Evolutionary conservation across 2,797 vertebrate genomes (phyloP).

Genomic region (Cichlasoma orientale): DNA sequence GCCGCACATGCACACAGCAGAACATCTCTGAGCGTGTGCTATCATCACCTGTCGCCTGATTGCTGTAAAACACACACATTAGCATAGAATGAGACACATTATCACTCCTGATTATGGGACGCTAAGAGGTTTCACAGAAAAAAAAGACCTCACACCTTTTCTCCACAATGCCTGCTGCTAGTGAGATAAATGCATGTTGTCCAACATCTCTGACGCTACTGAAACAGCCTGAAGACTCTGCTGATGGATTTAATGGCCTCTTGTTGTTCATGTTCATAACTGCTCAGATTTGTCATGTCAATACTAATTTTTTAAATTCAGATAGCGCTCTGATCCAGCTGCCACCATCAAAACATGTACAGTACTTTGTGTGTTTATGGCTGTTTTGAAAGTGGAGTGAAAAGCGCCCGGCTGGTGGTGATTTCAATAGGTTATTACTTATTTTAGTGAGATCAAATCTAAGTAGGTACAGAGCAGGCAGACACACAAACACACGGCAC

Average conservation of each 20-base stretch:
- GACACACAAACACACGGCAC: constrained; percentile 9
- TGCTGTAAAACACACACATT: constrained; percentile 85
- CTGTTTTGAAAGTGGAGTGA: constrained; percentile 42
- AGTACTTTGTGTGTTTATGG: constrained; percentile 50
- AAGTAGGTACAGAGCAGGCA: constrained; percentile 32
- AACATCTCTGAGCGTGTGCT: constrained; percentile 78
- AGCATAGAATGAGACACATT: constrained; percentile 84
- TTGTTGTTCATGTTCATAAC: constrained; percentile 71
- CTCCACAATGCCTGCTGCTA: constrained; percentile 79
- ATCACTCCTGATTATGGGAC: constrained; percentile 82
- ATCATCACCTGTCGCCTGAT: constrained; percentile 84
- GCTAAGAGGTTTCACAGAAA: constrained; percentile 80
- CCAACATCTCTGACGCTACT: constrained; percentile 73
- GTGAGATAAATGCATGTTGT: constrained; percentile 82
- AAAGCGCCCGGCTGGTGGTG: constrained; percentile 22
- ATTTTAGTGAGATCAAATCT: constrained; percentile 52
- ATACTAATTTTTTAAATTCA: constrained; percentile 69
- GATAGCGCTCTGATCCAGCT: constrained; percentile 36
- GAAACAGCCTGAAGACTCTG: constrained; percentile 79
- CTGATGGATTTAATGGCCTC: constrained; percentile 81
- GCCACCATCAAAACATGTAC: constrained; percentile 60
- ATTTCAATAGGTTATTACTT: constrained; percentile 57
- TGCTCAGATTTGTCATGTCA: constrained; percentile 70
- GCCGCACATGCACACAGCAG: constrained; percentile 50
- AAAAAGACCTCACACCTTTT: constrained; percentile 80